Conservation (phyloP, 2,888 invertebrate genomes). For the Hoplodrina blanda region DNA sequence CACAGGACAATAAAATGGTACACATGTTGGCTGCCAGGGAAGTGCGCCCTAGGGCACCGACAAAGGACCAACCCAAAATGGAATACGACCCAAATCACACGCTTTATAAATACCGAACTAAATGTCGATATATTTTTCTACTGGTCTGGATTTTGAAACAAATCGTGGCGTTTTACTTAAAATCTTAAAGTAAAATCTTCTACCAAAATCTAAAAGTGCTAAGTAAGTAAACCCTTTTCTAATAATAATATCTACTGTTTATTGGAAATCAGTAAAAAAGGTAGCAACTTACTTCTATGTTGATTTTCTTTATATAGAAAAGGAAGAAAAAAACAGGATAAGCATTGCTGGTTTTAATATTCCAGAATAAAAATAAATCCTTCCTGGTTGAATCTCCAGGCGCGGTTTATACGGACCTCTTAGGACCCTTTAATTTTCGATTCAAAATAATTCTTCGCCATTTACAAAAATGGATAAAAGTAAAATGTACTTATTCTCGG, state of each 20-base stretch:
- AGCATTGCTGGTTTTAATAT: slow-evolving; percentile 6
- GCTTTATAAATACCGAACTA: slow-evolving; percentile 38
- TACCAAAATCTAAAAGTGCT: not conserved
- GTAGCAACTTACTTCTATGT: not conserved
- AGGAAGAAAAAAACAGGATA: slow-evolving; percentile 5
- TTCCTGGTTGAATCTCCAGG: not conserved
- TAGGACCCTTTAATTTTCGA: slow-evolving; percentile 11
- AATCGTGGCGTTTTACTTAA: not conserved
- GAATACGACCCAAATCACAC: slow-evolving; percentile 49
- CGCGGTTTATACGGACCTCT: slow-evolving; percentile 7
- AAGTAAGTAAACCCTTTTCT: not conserved
- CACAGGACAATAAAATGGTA: slow-evolving; percentile 59
- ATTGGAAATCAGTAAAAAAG: slow-evolving; percentile 2
- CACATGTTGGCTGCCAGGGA: slow-evolving; percentile 39
- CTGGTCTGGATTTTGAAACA: not conserved
- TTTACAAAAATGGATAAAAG: slow-evolving; percentile 5
- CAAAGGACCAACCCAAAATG: slow-evolving; percentile 31
- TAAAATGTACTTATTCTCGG: not conserved
- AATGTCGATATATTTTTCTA: slow-evolving; percentile 27
- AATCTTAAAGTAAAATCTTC: not conserved
- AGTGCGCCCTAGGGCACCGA: slow-evolving; percentile 47
- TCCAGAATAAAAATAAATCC: slow-evolving; percentile 14
- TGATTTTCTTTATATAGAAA: not conserved
- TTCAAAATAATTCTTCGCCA: slow-evolving; percentile 7
- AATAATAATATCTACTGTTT: not conserved